Base-by-base conservation (phyloP, 2,888 invertebrate genomes). In the Metellina segmentata region DNA sequence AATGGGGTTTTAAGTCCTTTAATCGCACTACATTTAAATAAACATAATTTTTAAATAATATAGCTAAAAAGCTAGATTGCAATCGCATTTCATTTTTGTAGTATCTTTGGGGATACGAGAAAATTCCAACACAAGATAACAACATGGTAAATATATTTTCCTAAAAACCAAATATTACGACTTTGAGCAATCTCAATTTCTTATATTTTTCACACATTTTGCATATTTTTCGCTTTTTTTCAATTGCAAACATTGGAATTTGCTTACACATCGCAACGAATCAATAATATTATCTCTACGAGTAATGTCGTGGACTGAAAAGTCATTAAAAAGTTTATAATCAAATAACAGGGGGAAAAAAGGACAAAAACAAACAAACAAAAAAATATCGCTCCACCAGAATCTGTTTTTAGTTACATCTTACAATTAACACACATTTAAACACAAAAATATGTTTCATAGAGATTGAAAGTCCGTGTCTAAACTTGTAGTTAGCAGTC, bases 371-470 rank as follows among this genome's bases (percentile, higher is more conserved):
- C 16, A 87, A 87, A 91, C 87, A 78, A 70, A 48, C 77, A 81
- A 81, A 89, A n/a, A 88, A 49, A 81, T 78, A 83, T 87, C 83
- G 61, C 83, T 88, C 83, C 87, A 74, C 87, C 91, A 79, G 34
- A 72, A 83, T 87, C 81, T 87, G 34, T 81, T 48, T 70, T 79
- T 51, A 81, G 53, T 83, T 81, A 91, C 74, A 91, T 71, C 52
- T 72, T 75, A 82, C 75, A 71, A 52, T 53, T 51, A 86, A 81
- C 81, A 87, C 87, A 71, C 70, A 81, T 71, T 81, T 91, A 78
- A 91, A 87, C 91, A 87, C 81, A 91, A 91, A 91, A 82, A 91
- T 83, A 78, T 83, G 78, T 71, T 87, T 78, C 77, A 81, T 82
- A 51, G 51, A 72, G 70, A 52, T 77, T 78, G 78, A 83, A 61